Evolutionary conservation across 1,140 invertebrate genomes (phyloP), one percentile per base, ranked within the genome.

Genomic region (Reticulitermes speratus): DNA sequence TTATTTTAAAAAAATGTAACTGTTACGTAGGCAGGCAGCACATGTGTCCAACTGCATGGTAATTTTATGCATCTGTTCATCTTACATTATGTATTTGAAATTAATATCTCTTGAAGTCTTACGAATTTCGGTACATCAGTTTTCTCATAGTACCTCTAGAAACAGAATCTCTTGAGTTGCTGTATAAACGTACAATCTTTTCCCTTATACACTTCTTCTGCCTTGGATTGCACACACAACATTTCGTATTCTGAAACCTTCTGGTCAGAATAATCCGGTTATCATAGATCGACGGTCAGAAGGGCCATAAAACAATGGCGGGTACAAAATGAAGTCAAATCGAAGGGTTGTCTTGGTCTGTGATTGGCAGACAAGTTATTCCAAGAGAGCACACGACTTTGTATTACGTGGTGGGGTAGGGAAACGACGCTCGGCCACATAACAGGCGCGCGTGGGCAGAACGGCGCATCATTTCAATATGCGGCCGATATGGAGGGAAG

Each of bases 291-390:
- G 65, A 75, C 65, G n/a, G 25, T n/a, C 65, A 75, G 65, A 75
- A 75, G 52, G 30, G 65, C n/a, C 6, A 14, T 75, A 75, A 75
- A 75, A 30, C 65, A 12, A 30, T 75, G 25, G 65, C 65, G n/a
- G 65, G 65, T 30, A 75, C 25, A 30, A 75, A 75, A 75, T 75
- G 25, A 75, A 75, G 65, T 75, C 65, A 75, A 75, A 75, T 75
- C 65, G 65, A 75, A 75, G 65, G 65, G 25, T 75, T 75, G 65
- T 75, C 65, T 75, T 75, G 65, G 65, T 75, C 65, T 75, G 65
- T 75, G 65, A 75, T 75, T 75, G 65, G 65, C n/a, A 75, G 65
- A 75, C 65, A 75, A 75, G 65, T 75, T 75, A 75, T 75, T 75
- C 65, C 65, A 75, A 75, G 25, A n/a, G 65, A n/a, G 65, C 65